Evolutionary conservation across 2,797 vertebrate species (phyloP).

Genomic region (Anabacerthia variegaticeps): DNA sequence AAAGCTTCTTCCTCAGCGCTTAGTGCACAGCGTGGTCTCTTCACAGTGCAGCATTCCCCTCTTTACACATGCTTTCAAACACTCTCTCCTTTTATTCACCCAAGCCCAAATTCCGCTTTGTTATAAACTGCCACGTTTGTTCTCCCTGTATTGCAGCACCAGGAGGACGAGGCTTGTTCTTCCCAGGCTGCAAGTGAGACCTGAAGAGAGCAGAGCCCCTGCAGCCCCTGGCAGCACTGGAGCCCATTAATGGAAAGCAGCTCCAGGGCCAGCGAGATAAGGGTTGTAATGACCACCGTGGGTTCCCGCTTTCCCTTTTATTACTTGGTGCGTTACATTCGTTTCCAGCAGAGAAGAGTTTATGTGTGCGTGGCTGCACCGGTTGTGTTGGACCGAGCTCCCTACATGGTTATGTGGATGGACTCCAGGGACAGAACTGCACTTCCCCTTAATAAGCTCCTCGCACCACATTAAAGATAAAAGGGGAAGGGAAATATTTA

Average conservation of each 20-base stretch:
- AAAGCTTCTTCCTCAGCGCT: neutral
- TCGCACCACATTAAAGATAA: constrained; percentile 81
- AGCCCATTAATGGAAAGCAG: constrained; percentile 7
- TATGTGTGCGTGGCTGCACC: constrained; percentile 33
- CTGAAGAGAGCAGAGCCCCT: neutral
- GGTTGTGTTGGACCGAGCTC: constrained; percentile 45
- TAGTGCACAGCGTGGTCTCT: neutral
- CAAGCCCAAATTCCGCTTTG: neutral
- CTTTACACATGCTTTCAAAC: neutral
- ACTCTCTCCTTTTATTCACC: neutral
- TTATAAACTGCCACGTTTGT: neutral
- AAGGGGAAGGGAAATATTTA: constrained; percentile 84
- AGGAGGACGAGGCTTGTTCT: neutral
- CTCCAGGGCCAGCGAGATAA: constrained; percentile 54
- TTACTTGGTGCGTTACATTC: constrained; percentile 19
- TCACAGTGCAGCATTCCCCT: neutral
- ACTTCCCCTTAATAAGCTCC: constrained; percentile 80
- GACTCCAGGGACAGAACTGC: constrained; percentile 73
- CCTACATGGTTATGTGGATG: constrained; percentile 55
- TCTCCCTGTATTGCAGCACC: neutral
- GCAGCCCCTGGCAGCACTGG: neutral
- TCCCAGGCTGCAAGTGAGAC: neutral
- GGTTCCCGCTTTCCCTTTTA: constrained; percentile 59
- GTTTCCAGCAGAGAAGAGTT: constrained; percentile 68
- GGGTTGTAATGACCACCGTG: constrained; percentile 40